These are phyloP conservation scores for Rhagoletis zephyria DNA, from an alignment of 1,140 invertebrate genomes.

Conservation along the genomic window DNA sequence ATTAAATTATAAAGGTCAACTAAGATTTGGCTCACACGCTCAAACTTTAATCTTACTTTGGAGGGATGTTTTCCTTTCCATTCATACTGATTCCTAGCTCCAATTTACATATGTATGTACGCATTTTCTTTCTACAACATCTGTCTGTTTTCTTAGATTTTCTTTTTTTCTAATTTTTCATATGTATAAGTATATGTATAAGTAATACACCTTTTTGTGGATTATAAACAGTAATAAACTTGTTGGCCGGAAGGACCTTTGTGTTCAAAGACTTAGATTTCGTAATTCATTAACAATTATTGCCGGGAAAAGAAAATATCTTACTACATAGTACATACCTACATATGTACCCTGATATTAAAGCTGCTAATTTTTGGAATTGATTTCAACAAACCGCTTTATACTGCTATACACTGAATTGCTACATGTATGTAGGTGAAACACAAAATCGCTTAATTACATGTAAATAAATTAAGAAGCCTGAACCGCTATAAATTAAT, in stretches of 20 bases:
- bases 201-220: neutral
- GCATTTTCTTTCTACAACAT: neutral
- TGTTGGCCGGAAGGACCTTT: neutral
- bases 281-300: no score
- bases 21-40: neutral
- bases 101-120: slow-evolving; percentile 2
- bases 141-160: no score
- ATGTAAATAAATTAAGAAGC: no score
- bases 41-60: neutral
- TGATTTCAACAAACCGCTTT: no score
- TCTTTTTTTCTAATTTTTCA: neutral
- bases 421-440: no score
- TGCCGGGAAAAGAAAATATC: no score
- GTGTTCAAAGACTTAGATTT: neutral
- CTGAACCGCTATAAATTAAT: no score
- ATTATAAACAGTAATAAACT: neutral
- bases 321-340: no score
- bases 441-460: no score
- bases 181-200: neutral
- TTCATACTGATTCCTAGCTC: slow-evolving; percentile 23
- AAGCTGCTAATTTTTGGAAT: no score
- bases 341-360: no score
- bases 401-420: neutral
- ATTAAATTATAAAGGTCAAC: neutral
- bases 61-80: neutral